These are phyloP conservation scores for Ailurus styani DNA, from an alignment of 2,113 vertebrate species.

Conservation along the genomic window DNA sequence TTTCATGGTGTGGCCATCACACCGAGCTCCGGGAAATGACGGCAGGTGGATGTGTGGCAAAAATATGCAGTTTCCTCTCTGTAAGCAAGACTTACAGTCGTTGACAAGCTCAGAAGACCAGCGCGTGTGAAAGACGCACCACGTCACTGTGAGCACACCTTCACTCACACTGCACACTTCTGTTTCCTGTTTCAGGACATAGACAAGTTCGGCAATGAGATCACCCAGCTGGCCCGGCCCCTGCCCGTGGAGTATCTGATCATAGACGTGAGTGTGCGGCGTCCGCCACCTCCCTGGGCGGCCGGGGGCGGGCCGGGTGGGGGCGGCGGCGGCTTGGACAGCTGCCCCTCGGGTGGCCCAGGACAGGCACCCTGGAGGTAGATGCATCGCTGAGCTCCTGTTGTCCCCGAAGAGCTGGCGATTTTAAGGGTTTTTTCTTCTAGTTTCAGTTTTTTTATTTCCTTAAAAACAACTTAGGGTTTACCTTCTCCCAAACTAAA, in stretches of 20 bases:
- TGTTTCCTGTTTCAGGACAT: constrained; percentile 87
- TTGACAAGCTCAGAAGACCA: not conserved
- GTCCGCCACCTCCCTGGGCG: fast-evolving
- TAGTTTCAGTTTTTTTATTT: not conserved
- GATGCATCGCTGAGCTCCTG: not conserved
- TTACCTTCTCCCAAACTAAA: not conserved
- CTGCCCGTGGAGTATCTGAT: constrained; percentile 98
- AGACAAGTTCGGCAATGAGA: constrained; percentile 99
- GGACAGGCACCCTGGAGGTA: not conserved
- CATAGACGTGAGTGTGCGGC: constrained; percentile 91
- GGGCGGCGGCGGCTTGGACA: not conserved
- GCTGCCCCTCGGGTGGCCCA: fast-evolving
- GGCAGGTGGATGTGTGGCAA: not conserved
- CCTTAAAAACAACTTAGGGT: not conserved
- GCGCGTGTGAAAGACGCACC: not conserved
- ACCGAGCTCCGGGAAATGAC: not conserved
- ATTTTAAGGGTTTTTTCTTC: not conserved
- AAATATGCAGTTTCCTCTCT: not conserved
- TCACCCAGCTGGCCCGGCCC: constrained; percentile 96
- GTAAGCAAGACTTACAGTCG: not conserved
- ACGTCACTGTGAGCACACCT: not conserved
- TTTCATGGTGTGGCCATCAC: not conserved
- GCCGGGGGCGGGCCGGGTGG: not conserved
- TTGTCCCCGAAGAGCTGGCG: not conserved
- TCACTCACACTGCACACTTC: not conserved